A percentile compares a stretch with the other conserved stretches of the same genome.
Evolutionary conservation across 1,140 invertebrate species (phyloP).

Genomic region (Phthorimaea operculella): DNA sequence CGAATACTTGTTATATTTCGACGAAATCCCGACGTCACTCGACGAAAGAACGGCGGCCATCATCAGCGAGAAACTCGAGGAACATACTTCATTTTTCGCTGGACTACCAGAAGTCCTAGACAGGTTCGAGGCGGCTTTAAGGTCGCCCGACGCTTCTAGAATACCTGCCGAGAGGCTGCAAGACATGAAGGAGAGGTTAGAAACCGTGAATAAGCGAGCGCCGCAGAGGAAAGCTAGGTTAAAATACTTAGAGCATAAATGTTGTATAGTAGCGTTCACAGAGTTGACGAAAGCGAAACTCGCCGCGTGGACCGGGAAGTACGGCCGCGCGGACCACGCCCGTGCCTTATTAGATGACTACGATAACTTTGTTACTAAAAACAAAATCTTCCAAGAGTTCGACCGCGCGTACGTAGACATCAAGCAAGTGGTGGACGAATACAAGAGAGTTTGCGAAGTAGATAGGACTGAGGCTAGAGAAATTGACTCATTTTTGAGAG

Average conservation of each 20-base stretch:
- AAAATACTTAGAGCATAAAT: conserved; percentile 92
- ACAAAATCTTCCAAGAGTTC: conserved; percentile 94
- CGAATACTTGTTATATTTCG: conserved; percentile 83
- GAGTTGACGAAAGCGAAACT: conserved; percentile 90
- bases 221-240: conserved; percentile 82
- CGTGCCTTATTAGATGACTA: conserved; percentile 88
- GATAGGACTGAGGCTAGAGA: conserved; percentile 80
- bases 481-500: conserved; percentile 86
- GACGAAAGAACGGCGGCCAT: conserved; percentile 88
- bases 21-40: conserved; percentile 83
- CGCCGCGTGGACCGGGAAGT: conserved; percentile 89
- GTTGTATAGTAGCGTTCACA: conserved; percentile 91
- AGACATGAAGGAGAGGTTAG: conserved; percentile 80
- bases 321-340: conserved; percentile 85
- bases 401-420: conserved; percentile 92
- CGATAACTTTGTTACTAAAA: conserved; percentile 89
- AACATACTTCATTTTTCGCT: conserved; percentile 90
- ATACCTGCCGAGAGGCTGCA: conserved; percentile 83
- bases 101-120: conserved; percentile 80
- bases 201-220: conserved; percentile 76
- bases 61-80: conserved; percentile 87
- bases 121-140: conserved; percentile 78
- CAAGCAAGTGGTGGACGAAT: conserved; percentile 91
- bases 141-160: conserved; percentile 70
- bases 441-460: conserved; percentile 86